These are phyloP conservation scores for Bombus waltoni DNA, from an alignment of 1,140 invertebrate genomes.

Conservation along the genomic window DNA sequence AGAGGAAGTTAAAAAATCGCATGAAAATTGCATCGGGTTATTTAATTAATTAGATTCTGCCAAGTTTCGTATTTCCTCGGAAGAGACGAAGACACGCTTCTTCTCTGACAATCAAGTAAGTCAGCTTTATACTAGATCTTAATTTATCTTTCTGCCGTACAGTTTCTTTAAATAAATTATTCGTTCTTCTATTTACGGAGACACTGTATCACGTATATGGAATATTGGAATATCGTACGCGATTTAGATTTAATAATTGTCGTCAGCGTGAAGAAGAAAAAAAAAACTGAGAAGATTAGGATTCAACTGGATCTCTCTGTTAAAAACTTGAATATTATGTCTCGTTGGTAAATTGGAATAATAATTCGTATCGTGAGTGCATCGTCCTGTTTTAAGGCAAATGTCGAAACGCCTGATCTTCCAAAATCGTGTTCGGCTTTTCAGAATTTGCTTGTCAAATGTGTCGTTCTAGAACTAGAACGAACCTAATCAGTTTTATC, in stretches of 20 bases:
- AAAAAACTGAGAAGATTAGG: not conserved
- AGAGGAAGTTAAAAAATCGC: not conserved
- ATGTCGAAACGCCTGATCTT: too few relatives aligned
- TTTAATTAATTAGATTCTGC: not conserved
- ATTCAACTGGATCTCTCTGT: not conserved
- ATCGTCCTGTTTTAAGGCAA: too few relatives aligned
- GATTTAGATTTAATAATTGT: not conserved
- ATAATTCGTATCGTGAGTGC: too few relatives aligned
- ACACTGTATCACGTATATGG: not conserved
- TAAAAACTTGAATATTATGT: not conserved
- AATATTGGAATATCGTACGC: not conserved
- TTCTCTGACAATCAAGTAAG: not conserved
- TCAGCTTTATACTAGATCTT: not conserved
- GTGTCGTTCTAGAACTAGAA: too few relatives aligned
- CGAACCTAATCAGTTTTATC: too few relatives aligned
- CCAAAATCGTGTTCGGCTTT: too few relatives aligned
- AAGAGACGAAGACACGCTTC: not conserved
- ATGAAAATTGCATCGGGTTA: slow-evolving; percentile 1
- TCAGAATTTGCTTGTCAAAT: too few relatives aligned
- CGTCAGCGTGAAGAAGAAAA: too few relatives aligned
- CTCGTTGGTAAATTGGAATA: not conserved
- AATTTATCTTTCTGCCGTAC: not conserved
- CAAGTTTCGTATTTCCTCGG: not conserved
- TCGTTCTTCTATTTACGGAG: not conserved
- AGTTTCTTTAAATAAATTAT: not conserved